A percentile compares a stretch with the other conserved stretches of the same genome.
Evolutionary conservation across 1,140 invertebrate species (phyloP).

Genomic region (Drosophila leontia): DNA sequence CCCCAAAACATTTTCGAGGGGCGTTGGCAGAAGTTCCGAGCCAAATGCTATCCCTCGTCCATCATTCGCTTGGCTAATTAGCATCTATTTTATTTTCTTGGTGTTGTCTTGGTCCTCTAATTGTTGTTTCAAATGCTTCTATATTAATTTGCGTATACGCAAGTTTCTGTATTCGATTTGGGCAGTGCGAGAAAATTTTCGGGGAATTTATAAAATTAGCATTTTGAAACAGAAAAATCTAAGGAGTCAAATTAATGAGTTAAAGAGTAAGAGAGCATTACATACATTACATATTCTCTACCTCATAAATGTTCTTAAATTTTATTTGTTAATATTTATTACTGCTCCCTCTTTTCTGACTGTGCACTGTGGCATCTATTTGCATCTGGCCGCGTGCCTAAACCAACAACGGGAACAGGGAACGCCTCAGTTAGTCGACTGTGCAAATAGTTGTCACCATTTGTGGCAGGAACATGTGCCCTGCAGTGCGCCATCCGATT

Average conservation of each 20-base stretch:
- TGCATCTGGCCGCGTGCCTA: conserved; percentile 52
- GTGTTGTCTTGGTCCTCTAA: conserved; percentile 41
- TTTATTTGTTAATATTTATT: background rate
- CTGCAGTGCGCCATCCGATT: conserved; percentile 29
- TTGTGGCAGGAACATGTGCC: conserved; percentile 57
- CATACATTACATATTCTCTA: background rate
- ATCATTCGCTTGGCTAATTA: conserved; percentile 68
- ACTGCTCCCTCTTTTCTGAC: background rate
- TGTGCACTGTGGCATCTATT: conserved; percentile 6
- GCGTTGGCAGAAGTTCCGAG: conserved; percentile 7
- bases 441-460: conserved; percentile 79
- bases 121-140: conserved; percentile 64
- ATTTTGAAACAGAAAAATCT: background rate
- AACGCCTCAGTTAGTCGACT: conserved; percentile 59
- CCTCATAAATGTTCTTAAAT: too few species aligned
- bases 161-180: background rate
- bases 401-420: conserved; percentile 49
- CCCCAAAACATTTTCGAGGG: conserved; percentile 45
- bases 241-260: background rate
- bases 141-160: conserved; percentile 50
- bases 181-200: background rate
- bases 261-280: background rate
- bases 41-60: conserved; percentile 31
- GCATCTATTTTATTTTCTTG: conserved; percentile 49
- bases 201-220: too few species aligned